These are phyloP conservation scores for Scomber japonicus DNA, from an alignment of 2,113 vertebrate genomes.

Conservation along the genomic window DNA sequence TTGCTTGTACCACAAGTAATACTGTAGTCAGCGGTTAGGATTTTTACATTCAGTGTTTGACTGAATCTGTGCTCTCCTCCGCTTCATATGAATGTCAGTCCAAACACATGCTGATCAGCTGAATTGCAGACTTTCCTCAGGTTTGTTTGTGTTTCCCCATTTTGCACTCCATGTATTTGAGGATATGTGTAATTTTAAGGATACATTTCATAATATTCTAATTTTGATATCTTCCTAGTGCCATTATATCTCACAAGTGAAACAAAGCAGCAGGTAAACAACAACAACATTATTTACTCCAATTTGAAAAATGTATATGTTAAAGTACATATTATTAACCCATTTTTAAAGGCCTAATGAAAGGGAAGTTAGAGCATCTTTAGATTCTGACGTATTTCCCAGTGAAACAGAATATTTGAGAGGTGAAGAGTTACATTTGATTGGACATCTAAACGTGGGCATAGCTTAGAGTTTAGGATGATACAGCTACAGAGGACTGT, in stretches of 20 bases:
- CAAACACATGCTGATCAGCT: not conserved
- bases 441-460: no score
- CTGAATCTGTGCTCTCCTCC: not conserved
- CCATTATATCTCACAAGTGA: not conserved
- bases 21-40: not conserved
- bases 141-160: not conserved
- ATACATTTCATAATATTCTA: no score
- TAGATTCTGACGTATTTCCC: no score
- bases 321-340: no score
- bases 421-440: no score
- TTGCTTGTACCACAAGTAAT: not conserved
- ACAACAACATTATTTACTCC: no score
- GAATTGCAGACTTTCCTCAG: slow-evolving; percentile 1
- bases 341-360: not conserved
- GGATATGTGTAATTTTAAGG: not conserved
- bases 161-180: not conserved
- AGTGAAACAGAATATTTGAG: no score
- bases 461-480: no score
- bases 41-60: not conserved
- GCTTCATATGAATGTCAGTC: not conserved
- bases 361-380: no score
- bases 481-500: no score
- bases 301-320: no score
- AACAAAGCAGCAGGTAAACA: no score
- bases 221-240: not conserved